A percentile compares a stretch with the other conserved stretches of the same genome.
Conservation (phyloP, 2,113 vertebrate species). For the Ascaphus truei region DNA sequence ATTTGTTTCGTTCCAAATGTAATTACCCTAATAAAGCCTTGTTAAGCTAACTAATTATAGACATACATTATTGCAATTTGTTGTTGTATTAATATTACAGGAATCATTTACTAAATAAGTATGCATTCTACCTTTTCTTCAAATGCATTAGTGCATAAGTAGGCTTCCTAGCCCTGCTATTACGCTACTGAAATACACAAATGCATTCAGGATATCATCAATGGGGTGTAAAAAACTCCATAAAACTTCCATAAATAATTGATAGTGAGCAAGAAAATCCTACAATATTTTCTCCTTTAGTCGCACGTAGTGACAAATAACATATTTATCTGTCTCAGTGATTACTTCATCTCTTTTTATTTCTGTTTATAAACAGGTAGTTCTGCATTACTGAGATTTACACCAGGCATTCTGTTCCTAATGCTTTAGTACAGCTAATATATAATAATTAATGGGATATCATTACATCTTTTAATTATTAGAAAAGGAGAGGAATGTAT, state of each 20-base stretch:
- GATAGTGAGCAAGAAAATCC: neutral
- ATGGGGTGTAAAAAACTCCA: neutral
- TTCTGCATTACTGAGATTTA: constrained; percentile 16
- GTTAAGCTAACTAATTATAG: constrained; percentile 6
- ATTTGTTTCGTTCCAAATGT: neutral
- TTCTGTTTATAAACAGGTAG: constrained; percentile 4
- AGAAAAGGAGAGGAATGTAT: constrained; percentile 54
- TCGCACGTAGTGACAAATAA: constrained; percentile 16
- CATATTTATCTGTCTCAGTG: constrained; percentile 19
- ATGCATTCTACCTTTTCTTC: neutral
- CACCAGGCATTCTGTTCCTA: constrained; percentile 19
- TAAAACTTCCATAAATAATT: neutral
- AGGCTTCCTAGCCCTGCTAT: neutral
- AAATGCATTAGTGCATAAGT: constrained; percentile 9
- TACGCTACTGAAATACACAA: neutral
- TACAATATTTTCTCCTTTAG: neutral
- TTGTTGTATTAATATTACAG: neutral
- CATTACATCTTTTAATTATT: constrained; percentile 61
- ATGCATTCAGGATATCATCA: neutral
- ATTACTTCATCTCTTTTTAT: constrained; percentile 23
- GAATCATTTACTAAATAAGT: constrained; percentile 7
- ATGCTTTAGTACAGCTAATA: constrained; percentile 49
- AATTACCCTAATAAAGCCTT: neutral
- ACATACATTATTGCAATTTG: neutral
- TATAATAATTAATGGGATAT: constrained; percentile 63